Percentiles rank a stretch among this genome's conserved stretches.
These are phyloP conservation scores for Hyles vespertilio DNA, from an alignment of 1,140 invertebrate species.

Conservation along the genomic window DNA sequence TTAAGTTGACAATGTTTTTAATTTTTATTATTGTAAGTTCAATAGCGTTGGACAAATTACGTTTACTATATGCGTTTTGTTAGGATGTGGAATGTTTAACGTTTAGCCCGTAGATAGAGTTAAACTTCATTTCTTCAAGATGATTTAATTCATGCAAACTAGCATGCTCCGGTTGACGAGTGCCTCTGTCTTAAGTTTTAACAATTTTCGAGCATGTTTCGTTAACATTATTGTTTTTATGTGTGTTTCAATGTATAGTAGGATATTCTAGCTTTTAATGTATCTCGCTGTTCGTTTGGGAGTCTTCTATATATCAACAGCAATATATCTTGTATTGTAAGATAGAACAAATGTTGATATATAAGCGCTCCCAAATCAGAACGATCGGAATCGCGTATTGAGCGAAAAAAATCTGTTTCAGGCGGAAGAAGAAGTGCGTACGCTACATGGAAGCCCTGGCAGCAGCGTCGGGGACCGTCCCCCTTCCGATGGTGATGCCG, in stretches of 20 bases:
- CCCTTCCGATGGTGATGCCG: slow-evolving; percentile 52
- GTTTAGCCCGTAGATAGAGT: too few relatives aligned
- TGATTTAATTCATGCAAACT: too few relatives aligned
- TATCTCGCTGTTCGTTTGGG: not conserved
- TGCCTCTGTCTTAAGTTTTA: slow-evolving; percentile 22
- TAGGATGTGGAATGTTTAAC: too few relatives aligned
- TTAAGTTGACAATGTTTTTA: too few relatives aligned
- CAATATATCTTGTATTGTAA: not conserved
- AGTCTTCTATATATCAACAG: slow-evolving; percentile 2
- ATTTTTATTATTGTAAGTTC: too few relatives aligned
- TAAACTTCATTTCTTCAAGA: too few relatives aligned
- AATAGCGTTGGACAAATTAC: too few relatives aligned
- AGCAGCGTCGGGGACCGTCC: slow-evolving; percentile 80
- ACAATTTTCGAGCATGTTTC: slow-evolving; percentile 30
- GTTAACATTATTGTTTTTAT: slow-evolving; percentile 26
- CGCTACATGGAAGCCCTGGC: slow-evolving; percentile 90
- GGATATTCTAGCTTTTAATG: slow-evolving; percentile 18
- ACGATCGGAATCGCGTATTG: slow-evolving; percentile 55
- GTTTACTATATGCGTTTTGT: too few relatives aligned
- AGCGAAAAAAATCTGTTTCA: slow-evolving; percentile 85
- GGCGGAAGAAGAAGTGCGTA: slow-evolving; percentile 99
- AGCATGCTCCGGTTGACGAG: slow-evolving; percentile 10
- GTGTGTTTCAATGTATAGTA: slow-evolving; percentile 25
- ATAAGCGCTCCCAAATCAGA: not conserved
- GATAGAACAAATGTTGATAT: slow-evolving; percentile 4